Evolutionary conservation across 2,113 vertebrate species (phyloP).

Genomic region (Spea bombifrons): DNA sequence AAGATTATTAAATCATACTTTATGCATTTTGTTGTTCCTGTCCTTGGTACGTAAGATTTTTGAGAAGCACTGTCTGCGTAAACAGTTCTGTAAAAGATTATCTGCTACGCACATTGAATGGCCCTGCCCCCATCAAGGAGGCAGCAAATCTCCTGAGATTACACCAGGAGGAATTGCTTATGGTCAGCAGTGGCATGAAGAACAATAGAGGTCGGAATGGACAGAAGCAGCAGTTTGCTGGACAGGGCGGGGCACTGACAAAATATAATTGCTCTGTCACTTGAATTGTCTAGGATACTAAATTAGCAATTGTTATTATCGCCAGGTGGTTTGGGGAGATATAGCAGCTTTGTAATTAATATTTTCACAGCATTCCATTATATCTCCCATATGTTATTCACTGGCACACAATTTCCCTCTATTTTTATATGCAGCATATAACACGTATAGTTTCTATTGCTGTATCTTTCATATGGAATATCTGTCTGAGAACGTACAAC

Average conservation of each 20-base stretch:
- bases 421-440: background rate
- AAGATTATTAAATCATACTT: constrained; percentile 37
- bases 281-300: constrained; percentile 59
- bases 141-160: constrained; percentile 66
- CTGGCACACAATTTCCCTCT: background rate
- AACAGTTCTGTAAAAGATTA: constrained; percentile 68
- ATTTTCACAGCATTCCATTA: constrained; percentile 15
- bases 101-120: constrained; percentile 63
- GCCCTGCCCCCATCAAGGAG: constrained; percentile 67
- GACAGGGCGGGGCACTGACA: constrained; percentile 62
- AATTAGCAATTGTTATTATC: constrained; percentile 67
- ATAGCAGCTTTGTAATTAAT: constrained; percentile 49
- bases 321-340: constrained; percentile 70
- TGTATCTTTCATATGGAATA: too few relatives aligned
- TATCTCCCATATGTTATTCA: constrained; percentile 27
- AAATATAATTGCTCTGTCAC: constrained; percentile 55
- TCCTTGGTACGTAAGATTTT: constrained; percentile 39
- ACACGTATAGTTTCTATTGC: background rate
- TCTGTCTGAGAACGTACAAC: too few relatives aligned
- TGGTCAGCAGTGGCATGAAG: constrained; percentile 69
- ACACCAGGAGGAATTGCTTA: constrained; percentile 67
- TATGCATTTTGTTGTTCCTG: constrained; percentile 43
- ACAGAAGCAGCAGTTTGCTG: constrained; percentile 56
- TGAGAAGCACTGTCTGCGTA: constrained; percentile 52
- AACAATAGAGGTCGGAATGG: constrained; percentile 75